These are phyloP conservation scores for Oscheius sp. DNA, from an alignment of 2,888 invertebrate species.

Conservation along the genomic window DNA sequence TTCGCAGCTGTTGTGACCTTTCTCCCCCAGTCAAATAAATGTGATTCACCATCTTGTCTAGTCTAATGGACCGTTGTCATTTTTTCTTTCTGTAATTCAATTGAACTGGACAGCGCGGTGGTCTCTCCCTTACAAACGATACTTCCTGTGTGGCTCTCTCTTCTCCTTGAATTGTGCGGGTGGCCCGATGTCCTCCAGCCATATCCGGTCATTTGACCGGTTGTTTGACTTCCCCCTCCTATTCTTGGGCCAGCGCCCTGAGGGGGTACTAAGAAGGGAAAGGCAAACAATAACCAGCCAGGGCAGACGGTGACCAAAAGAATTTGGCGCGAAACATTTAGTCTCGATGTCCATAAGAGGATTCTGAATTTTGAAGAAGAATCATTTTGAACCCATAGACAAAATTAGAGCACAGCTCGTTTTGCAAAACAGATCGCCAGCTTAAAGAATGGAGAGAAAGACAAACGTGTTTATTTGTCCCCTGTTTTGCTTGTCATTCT, in stretches of 20 bases:
- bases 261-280: constrained; percentile 26
- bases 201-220: constrained; percentile 35
- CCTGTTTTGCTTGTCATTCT: constrained; percentile 10
- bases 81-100: background rate
- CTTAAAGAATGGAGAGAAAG: constrained; percentile 8
- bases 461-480: constrained; percentile 29
- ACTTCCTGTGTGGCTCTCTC: background rate
- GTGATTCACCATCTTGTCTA: background rate
- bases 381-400: background rate
- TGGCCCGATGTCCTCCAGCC: constrained; percentile 22
- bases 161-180: constrained; percentile 8
- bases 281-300: constrained; percentile 31
- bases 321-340: constrained; percentile 23
- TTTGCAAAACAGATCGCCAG: background rate
- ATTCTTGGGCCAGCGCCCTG: constrained; percentile 28
- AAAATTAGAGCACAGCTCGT: background rate
- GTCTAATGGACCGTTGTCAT: background rate
- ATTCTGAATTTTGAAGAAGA: background rate
- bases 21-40: constrained; percentile 19
- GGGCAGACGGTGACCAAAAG: constrained; percentile 21
- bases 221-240: constrained; percentile 36
- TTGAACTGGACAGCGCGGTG: background rate
- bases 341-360: background rate
- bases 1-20: constrained; percentile 10
- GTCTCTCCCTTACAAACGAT: background rate